phyloP scores from a whole-genome alignment of 2,113 vertebrate genomes.

The Caloenas nicobarica region DNA sequence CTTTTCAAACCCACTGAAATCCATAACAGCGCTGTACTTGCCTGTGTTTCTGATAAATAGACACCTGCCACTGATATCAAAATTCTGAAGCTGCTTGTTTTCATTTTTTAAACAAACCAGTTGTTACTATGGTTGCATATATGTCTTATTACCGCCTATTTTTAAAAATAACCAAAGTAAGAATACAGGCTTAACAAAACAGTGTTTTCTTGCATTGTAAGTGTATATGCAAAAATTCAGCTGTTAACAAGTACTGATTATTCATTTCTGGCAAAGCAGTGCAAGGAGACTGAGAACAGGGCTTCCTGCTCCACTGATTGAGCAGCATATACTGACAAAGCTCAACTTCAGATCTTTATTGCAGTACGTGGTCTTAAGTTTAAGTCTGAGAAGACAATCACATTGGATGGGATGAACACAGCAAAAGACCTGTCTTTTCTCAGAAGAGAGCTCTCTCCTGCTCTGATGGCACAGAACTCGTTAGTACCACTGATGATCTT shows the following conservation, averaged over 20 bases:
- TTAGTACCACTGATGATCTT: not conserved
- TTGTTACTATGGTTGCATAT: not conserved
- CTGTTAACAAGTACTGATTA: not conserved
- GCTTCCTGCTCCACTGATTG: not conserved
- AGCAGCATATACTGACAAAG: not conserved
- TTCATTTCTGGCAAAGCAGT: not conserved
- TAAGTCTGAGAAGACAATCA: not conserved
- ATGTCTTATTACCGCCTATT: not conserved
- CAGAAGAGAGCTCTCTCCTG: not conserved
- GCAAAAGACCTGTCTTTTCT: not conserved
- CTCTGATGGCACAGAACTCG: not conserved
- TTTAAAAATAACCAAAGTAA: slow-evolving; percentile 60
- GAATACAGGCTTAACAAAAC: slow-evolving; percentile 4
- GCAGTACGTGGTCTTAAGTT: not conserved
- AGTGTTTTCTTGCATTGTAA: slow-evolving; percentile 43
- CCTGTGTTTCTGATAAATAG: not conserved
- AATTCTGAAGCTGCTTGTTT: not conserved
- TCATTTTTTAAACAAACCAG: slow-evolving; percentile 17
- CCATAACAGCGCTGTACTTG: not conserved
- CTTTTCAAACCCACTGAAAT: not conserved
- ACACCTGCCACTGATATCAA: not conserved
- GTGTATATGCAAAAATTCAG: slow-evolving; percentile 63
- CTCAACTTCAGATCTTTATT: not conserved
- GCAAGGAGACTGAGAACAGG: not conserved
- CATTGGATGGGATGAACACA: not conserved